Evolutionary conservation across 2,888 invertebrate species (phyloP).

Genomic region (Phorcus lineatus): DNA sequence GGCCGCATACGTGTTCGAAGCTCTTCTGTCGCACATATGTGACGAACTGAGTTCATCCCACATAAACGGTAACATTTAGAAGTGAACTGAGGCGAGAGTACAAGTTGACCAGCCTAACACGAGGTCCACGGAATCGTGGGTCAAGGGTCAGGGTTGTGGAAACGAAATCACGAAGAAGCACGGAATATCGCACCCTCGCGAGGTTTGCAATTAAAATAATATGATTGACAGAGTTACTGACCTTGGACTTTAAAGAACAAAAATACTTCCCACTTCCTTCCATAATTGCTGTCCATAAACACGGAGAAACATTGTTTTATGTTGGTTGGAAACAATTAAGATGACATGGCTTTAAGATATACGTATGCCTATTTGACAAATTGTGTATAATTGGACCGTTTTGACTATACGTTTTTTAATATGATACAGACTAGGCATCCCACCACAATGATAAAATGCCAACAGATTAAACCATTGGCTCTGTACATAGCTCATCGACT

Average conservation of each 20-base stretch:
- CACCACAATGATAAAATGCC: no score
- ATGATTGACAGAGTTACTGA: neutral
- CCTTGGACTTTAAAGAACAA: neutral
- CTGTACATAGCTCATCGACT: no score
- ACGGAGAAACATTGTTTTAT: no score
- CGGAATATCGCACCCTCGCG: neutral
- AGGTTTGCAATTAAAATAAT: neutral
- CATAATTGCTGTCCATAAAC: no score
- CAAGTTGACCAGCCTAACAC: neutral
- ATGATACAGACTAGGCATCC: no score
- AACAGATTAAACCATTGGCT: no score
- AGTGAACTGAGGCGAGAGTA: neutral
- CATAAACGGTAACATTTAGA: neutral
- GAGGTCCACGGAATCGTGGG: neutral
- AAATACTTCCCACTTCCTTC: neutral
- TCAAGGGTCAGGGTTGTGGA: neutral
- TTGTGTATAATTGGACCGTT: no score
- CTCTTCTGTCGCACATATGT: neutral
- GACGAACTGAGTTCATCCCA: neutral
- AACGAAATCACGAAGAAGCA: neutral
- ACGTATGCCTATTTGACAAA: no score
- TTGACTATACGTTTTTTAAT: no score
- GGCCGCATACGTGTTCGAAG: neutral
- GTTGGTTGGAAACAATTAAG: no score
- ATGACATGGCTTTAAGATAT: no score